These are phyloP conservation scores for Anoplopoma fimbria DNA, from an alignment of 2,113 vertebrate species.

Conservation along the genomic window DNA sequence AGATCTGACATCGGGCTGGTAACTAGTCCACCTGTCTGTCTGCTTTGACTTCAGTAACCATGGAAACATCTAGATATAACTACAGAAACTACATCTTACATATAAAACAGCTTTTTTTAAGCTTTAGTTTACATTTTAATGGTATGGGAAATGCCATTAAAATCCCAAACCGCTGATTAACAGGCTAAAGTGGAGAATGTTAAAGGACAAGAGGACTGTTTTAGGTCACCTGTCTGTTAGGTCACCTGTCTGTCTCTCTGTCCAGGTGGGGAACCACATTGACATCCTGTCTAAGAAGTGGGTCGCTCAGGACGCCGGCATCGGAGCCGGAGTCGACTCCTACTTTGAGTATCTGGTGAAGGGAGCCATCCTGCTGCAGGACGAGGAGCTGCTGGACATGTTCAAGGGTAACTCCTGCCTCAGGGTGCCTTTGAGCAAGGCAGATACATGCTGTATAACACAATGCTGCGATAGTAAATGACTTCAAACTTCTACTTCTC, in stretches of 20 bases:
- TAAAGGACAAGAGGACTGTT: neutral
- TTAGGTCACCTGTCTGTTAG: neutral
- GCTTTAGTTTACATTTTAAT: neutral
- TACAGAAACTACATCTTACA: too few relatives aligned
- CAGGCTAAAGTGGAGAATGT: neutral
- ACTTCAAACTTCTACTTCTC: too few relatives aligned
- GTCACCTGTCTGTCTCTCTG: neutral
- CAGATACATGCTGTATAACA: too few relatives aligned
- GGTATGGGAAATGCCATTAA: too few relatives aligned
- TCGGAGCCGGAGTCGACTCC: slow-evolving; percentile 96
- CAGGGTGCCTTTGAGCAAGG: too few relatives aligned
- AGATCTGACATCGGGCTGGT: slow-evolving; percentile 97
- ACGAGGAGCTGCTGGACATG: slow-evolving; percentile 93
- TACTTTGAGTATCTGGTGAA: slow-evolving; percentile 99
- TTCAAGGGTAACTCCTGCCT: slow-evolving; percentile 95
- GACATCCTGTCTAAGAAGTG: slow-evolving; percentile 95
- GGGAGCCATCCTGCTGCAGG: slow-evolving; percentile 95
- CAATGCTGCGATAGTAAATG: too few relatives aligned
- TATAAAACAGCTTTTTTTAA: neutral
- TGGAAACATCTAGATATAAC: neutral
- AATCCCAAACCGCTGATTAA: neutral
- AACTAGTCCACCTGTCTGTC: slow-evolving; percentile 37
- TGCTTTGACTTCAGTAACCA: neutral
- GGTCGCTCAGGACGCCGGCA: slow-evolving; percentile 97
- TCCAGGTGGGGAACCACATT: slow-evolving; percentile 97